Base-by-base conservation (phyloP, 2,888 invertebrate genomes). In the Ichneumon xanthorius region DNA sequence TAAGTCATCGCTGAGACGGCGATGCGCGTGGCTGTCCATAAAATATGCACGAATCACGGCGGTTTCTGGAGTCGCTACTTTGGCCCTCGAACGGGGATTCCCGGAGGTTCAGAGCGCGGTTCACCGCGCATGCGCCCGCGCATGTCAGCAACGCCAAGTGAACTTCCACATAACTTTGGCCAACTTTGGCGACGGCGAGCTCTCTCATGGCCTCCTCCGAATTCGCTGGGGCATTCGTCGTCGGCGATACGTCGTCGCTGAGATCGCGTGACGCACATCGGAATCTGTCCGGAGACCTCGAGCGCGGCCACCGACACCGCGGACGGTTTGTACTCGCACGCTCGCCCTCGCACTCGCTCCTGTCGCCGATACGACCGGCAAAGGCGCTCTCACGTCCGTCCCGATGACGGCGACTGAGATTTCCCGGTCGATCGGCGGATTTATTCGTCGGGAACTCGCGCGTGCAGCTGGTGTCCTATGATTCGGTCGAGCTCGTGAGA, bases 211-310 rank as follows among this genome's bases (percentile, higher is more conserved):
- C 50, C 58, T 84, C 68, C 50, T 82, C 82, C 75, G 55, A 82
- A 75, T 76, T 73, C 67, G 19, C 73, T 30, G 61, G 80, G 75
- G 33, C 19, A 26, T 55, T 19, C 53, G 53, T 71, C 63, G 37
- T 71, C 67, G 65, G 79, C 58, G 80, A 77, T 58, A 63, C 85
- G 40, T 83, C 80, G 83, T 61, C 80, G 73, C 50, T 72, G 71
- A 86, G 76, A 81, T 84, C 78, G 87, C 88, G 89, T 91, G 91
- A 92, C 92, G 92, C 91, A 91, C 89, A 87, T 90, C 88, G 91
- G 92, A 92, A 92, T 92, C 90, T 88, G 89, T 88, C 87, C 87
- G 88, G 87, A 92, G 92, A 92, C 92, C 92, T 92, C 92, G 92
- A 90, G 91, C 84, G 90, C 91, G 92, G 92, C 90, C 92, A 92